Percentiles rank a stretch among this genome's conserved stretches.
phyloP scores from a whole-genome alignment of 2,888 invertebrate genomes.

The Melieria picta region DNA sequence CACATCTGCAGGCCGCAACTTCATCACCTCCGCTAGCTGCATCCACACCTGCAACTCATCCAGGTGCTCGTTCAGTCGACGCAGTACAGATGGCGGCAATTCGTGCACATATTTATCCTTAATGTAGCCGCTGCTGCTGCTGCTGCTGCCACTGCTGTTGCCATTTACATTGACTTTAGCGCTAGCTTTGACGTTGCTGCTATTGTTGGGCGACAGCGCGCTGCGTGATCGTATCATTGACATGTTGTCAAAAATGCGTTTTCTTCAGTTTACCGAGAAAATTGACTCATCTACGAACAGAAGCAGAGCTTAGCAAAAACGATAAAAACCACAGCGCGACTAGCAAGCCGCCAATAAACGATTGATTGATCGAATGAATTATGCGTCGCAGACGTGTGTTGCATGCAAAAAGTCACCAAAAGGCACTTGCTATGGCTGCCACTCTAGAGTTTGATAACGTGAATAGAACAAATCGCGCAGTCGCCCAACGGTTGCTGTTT shows the following conservation, averaged over 20 bases:
- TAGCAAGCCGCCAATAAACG: too few relatives aligned
- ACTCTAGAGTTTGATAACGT: too few relatives aligned
- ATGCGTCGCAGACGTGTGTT: too few relatives aligned
- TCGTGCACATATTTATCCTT: conserved; percentile 73
- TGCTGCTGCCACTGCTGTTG: conserved; percentile 18
- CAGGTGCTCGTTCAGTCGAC: conserved; percentile 78
- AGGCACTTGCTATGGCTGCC: too few relatives aligned
- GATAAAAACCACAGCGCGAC: too few relatives aligned
- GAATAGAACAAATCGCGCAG: too few relatives aligned
- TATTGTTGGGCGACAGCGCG: conserved; percentile 15
- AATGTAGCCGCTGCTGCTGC: conserved; percentile 31
- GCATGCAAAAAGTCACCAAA: too few relatives aligned
- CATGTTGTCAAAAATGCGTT: neutral
- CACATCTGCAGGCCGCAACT: conserved; percentile 69
- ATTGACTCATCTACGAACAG: conserved; percentile 14
- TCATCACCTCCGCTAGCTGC: conserved; percentile 77
- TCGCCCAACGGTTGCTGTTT: too few relatives aligned
- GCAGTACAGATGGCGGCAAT: conserved; percentile 76
- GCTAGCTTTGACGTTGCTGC: neutral
- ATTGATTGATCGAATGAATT: too few relatives aligned
- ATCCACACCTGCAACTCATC: conserved; percentile 85
- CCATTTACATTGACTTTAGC: conserved; percentile 10
- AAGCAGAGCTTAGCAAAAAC: too few relatives aligned
- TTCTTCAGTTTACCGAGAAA: neutral
- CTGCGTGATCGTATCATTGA: conserved; percentile 20